These are phyloP conservation scores for Falco peregrinus DNA, from an alignment of 2,797 vertebrate species.

Conservation along the genomic window DNA sequence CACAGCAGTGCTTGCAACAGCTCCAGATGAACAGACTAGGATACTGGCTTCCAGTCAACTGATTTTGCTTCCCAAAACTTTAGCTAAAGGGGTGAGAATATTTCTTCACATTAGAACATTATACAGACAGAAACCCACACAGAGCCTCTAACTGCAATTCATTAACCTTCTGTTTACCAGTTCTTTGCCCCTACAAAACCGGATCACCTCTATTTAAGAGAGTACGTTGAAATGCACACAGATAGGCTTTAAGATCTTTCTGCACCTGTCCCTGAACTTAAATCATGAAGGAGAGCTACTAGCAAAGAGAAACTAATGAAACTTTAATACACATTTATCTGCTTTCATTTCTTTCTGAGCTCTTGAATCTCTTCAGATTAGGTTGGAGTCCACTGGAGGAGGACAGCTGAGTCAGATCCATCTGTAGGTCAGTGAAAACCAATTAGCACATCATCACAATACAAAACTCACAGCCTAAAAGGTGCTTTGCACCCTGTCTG, in stretches of 20 bases:
- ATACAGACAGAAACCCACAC: rapidly evolving
- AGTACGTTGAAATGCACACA: background rate
- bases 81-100: background rate
- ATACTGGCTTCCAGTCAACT: background rate
- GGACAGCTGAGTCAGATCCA: background rate
- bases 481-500: background rate
- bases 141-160: background rate
- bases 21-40: background rate
- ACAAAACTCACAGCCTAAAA: background rate
- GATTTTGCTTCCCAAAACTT: background rate
- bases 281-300: background rate
- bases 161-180: background rate
- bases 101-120: background rate
- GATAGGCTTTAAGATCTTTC: background rate
- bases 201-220: background rate
- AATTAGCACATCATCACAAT: background rate
- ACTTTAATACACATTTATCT: background rate
- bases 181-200: background rate
- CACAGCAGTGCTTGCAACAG: background rate
- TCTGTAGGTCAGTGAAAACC: background rate
- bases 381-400: background rate
- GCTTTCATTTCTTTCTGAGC: background rate
- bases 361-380: background rate
- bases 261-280: background rate
- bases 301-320: background rate